Percentiles rank a stretch among this genome's conserved stretches.
These are phyloP conservation scores for Meleagris gallopavo DNA, from an alignment of 2,113 vertebrate genomes.

Conservation along the genomic window DNA sequence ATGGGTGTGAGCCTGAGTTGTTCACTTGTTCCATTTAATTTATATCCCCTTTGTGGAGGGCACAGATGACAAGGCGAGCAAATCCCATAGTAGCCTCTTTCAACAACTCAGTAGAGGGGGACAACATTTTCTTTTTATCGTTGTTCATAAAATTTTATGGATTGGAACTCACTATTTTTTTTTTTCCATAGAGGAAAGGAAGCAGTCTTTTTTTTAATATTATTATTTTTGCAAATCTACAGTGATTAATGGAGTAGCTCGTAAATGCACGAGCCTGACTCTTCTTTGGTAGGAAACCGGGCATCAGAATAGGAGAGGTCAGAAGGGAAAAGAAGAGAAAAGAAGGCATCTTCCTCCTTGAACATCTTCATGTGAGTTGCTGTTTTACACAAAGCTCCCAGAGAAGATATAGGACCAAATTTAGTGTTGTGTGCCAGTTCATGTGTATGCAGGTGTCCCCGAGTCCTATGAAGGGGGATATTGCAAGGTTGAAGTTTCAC, in stretches of 20 bases:
- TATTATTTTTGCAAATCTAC: neutral
- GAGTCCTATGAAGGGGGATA: neutral
- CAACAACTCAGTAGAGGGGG: conserved; percentile 15
- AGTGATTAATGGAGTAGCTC: neutral
- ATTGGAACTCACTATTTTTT: conserved; percentile 38
- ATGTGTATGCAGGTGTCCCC: neutral
- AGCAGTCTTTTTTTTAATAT: neutral
- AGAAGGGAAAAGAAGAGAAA: neutral
- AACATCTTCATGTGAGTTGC: neutral
- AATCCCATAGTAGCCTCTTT: conserved; percentile 18
- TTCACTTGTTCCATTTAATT: conserved; percentile 14
- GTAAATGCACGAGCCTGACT: neutral
- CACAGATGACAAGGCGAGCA: neutral
- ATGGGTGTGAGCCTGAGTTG: fast-evolving
- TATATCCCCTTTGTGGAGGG: neutral
- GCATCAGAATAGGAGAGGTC: neutral
- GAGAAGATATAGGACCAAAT: neutral
- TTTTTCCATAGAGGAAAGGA: conserved; percentile 12
- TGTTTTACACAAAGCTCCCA: neutral
- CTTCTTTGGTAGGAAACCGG: neutral
- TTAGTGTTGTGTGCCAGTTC: neutral
- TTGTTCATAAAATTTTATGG: conserved; percentile 55
- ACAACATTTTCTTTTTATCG: conserved; percentile 17
- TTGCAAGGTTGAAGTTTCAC: neutral
- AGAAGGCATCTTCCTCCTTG: neutral